Conservation (phyloP, 2,888 invertebrate species). For the Hydropsyche betteni region DNA sequence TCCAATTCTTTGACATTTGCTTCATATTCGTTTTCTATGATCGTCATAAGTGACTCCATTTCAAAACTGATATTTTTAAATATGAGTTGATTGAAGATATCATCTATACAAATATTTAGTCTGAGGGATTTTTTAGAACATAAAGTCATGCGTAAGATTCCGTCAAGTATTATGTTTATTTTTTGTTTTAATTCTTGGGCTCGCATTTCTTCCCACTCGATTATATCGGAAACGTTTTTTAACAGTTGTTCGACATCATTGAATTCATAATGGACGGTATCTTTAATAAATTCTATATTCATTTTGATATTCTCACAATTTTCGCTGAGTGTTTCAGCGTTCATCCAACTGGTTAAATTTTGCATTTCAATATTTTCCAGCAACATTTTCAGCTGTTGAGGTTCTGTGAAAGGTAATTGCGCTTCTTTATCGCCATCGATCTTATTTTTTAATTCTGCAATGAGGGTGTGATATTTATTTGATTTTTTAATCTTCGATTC, state of each 20-base stretch:
- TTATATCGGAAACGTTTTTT: conserved; percentile 55
- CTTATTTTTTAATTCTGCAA: conserved; percentile 62
- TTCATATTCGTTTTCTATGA: conserved; percentile 68
- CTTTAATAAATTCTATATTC: conserved; percentile 62
- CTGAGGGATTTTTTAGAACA: conserved; percentile 67
- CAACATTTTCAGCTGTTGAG: conserved; percentile 66
- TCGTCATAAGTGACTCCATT: conserved; percentile 67
- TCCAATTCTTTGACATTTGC: conserved; percentile 66
- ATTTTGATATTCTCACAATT: conserved; percentile 64
- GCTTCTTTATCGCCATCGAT: conserved; percentile 60
- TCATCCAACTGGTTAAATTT: conserved; percentile 70
- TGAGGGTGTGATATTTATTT: conserved; percentile 45
- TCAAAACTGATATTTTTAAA: conserved; percentile 68
- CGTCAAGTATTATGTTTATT: conserved; percentile 66
- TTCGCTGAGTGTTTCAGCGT: conserved; percentile 67
- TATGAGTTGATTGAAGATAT: conserved; percentile 70
- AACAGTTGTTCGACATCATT: conserved; percentile 55
- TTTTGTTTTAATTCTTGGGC: conserved; percentile 64
- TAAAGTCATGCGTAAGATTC: conserved; percentile 67
- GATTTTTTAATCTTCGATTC: neutral
- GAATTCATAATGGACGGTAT: conserved; percentile 58
- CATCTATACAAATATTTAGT: conserved; percentile 69
- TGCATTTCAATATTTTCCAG: conserved; percentile 71
- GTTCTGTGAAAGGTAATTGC: conserved; percentile 67
- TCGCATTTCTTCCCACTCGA: conserved; percentile 64